Evolutionary conservation across 2,797 vertebrate genomes (phyloP).

Genomic region (Lepus oiostolus): DNA sequence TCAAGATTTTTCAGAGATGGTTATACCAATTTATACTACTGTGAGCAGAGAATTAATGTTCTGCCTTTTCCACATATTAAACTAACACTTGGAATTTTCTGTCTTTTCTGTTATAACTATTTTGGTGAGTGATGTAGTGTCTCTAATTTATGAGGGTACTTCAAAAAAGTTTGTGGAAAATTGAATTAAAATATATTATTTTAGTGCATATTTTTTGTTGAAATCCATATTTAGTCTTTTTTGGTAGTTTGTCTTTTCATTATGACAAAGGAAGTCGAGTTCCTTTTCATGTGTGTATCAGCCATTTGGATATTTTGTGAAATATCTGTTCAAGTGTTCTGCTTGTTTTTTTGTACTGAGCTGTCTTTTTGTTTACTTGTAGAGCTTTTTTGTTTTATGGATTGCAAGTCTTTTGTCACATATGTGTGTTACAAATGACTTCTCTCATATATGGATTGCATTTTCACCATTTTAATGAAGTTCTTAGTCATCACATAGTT

Average conservation of each 20-base stretch:
- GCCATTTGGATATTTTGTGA: not conserved
- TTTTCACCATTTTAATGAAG: not conserved
- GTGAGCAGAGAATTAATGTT: not conserved
- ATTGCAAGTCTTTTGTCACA: not conserved
- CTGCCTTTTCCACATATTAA: not conserved
- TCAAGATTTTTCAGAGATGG: not conserved
- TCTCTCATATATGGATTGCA: not conserved
- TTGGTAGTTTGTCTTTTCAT: not conserved
- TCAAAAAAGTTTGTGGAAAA: no score
- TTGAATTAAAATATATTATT: no score
- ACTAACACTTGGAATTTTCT: not conserved
- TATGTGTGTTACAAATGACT: not conserved
- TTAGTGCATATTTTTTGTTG: no score
- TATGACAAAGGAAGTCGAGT: not conserved
- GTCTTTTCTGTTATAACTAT: conserved; percentile 19
- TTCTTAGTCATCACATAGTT: not conserved
- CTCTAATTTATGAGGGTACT: no score
- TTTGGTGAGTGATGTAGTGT: not conserved
- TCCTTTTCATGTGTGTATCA: not conserved
- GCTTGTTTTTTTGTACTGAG: not conserved
- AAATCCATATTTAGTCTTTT: no score
- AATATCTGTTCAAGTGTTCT: not conserved
- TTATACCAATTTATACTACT: not conserved
- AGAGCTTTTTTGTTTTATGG: not conserved
- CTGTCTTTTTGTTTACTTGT: conserved; percentile 13